These are phyloP conservation scores for Phoeniculus purpureus DNA, from an alignment of 2,797 vertebrate genomes.

Conservation along the genomic window DNA sequence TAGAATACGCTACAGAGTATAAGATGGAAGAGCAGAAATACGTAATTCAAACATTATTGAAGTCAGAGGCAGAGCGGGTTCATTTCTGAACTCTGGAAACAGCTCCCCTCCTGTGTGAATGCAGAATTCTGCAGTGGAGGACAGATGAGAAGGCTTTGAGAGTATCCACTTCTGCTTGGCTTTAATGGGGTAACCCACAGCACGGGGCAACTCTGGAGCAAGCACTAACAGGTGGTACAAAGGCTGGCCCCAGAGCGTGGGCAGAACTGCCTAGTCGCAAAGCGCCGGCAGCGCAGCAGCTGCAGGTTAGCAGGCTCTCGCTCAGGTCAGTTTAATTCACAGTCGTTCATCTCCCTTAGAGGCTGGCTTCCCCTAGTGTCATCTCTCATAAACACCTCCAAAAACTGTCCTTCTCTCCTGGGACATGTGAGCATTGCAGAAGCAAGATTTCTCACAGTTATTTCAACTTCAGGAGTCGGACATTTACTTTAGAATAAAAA, in stretches of 20 bases:
- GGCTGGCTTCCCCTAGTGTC: background rate
- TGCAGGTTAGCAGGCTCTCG: background rate
- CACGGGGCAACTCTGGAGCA: background rate
- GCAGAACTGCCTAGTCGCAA: background rate
- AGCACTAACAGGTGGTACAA: background rate
- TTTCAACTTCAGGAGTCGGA: background rate
- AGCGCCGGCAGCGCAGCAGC: background rate
- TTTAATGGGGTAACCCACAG: background rate
- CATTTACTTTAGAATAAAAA: background rate
- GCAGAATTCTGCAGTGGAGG: background rate
- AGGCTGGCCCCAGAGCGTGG: background rate
- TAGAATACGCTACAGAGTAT: background rate
- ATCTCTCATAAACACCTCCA: background rate
- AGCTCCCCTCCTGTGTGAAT: rapidly evolving
- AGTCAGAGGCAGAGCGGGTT: background rate
- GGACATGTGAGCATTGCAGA: background rate
- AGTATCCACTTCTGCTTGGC: background rate
- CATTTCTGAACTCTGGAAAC: background rate
- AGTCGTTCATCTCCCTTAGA: background rate
- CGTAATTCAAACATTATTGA: background rate
- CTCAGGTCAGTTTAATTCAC: background rate
- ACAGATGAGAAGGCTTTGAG: background rate
- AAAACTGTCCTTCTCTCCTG: background rate
- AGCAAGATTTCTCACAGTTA: background rate
- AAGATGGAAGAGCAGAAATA: background rate